Evolutionary conservation across 2,113 vertebrate genomes (phyloP).

Genomic region (Sisor rabdophorus): DNA sequence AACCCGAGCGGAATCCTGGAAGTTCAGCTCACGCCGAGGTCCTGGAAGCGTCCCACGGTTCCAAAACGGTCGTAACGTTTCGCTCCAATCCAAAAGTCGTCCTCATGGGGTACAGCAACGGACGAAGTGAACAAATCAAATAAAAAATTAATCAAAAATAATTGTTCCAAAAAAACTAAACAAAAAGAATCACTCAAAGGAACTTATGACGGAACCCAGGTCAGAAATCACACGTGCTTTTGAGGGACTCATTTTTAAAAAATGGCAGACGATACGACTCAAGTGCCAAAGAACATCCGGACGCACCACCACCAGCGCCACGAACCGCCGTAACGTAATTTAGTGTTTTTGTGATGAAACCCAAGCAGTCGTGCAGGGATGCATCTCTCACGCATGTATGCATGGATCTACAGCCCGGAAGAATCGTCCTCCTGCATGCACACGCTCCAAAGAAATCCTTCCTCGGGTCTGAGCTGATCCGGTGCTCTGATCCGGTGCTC

Average conservation of each 20-base stretch:
- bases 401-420: neutral
- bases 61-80: conserved; percentile 38
- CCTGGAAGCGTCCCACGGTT: conserved; percentile 36
- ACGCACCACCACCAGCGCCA: conserved; percentile 14
- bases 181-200: neutral
- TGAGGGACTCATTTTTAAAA: neutral
- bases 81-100: neutral
- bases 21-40: conserved; percentile 57
- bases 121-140: too few species aligned
- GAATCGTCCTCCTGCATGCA: conserved; percentile 1
- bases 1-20: conserved; percentile 33
- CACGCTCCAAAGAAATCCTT: neutral
- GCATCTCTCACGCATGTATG: neutral
- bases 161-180: neutral
- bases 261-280: neutral
- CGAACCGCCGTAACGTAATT: neutral
- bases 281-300: conserved; percentile 1
- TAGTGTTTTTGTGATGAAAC: conserved; percentile 27
- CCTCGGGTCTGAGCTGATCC: too few species aligned
- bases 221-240: neutral
- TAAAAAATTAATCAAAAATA: too few species aligned
- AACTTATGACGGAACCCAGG: neutral
- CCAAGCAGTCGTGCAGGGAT: conserved; percentile 21
- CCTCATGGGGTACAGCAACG: conserved; percentile 3
- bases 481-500: too few species aligned